A percentile compares a stretch with the other conserved stretches of the same genome.
Conservation (phyloP, 2,113 vertebrate genomes). For the Melospiza georgiana region DNA sequence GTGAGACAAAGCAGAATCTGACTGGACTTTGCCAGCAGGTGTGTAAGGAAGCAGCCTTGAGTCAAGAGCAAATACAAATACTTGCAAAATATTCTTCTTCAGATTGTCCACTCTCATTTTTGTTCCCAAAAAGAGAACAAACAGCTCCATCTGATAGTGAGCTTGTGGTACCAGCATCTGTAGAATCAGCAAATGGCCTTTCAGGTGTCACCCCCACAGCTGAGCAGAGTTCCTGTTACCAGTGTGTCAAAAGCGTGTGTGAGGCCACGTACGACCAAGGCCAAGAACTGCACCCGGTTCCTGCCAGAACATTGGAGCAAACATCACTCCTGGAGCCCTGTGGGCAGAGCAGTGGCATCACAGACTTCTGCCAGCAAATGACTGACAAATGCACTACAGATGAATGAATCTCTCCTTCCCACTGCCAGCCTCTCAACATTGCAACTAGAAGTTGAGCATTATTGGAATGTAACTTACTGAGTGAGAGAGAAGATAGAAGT, state of each 20-base stretch:
- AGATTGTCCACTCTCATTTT: slow-evolving; percentile 81
- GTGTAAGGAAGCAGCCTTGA: slow-evolving; percentile 81
- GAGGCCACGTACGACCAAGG: neutral
- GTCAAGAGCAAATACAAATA: slow-evolving; percentile 85
- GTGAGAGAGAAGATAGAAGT: neutral
- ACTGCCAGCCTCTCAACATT: neutral
- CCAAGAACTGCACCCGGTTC: neutral
- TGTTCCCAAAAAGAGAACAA: slow-evolving; percentile 76
- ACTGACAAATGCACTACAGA: slow-evolving; percentile 81
- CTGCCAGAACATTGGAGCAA: neutral
- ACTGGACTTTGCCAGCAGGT: slow-evolving; percentile 87
- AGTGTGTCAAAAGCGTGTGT: neutral
- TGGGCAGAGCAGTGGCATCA: slow-evolving; percentile 68
- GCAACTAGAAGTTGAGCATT: neutral
- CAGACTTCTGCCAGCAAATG: slow-evolving; percentile 81
- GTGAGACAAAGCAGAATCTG: slow-evolving; percentile 87
- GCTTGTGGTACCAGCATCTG: neutral
- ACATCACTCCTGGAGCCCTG: neutral
- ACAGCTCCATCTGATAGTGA: slow-evolving; percentile 49
- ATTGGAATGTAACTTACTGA: neutral
- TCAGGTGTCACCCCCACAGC: slow-evolving; percentile 26
- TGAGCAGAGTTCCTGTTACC: slow-evolving; percentile 32
- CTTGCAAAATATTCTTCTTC: slow-evolving; percentile 86
- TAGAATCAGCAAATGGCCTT: slow-evolving; percentile 55
- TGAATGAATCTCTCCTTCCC: slow-evolving; percentile 44